These are phyloP conservation scores for Limanda limanda DNA, from an alignment of 2,113 vertebrate species.

Conservation along the genomic window DNA sequence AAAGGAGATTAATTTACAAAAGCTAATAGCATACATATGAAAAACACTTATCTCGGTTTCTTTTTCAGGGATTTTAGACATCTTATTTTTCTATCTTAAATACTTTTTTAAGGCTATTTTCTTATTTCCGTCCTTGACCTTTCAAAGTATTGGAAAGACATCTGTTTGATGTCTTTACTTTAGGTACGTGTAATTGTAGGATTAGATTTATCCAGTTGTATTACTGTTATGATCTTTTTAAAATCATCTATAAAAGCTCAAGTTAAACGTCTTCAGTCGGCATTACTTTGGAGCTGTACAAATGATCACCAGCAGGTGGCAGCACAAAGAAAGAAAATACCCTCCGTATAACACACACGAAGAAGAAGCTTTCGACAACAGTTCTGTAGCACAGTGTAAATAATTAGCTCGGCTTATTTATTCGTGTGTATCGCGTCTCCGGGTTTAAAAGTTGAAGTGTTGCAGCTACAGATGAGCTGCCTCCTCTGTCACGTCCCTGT, in stretches of 20 bases:
- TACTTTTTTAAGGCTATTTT: too few relatives aligned
- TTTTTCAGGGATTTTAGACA: too few relatives aligned
- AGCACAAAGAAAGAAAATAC: neutral
- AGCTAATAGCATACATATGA: too few relatives aligned
- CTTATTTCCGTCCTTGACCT: too few relatives aligned
- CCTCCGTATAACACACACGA: accelerated
- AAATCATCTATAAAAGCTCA: neutral
- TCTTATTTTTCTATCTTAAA: too few relatives aligned
- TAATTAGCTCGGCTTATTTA: neutral
- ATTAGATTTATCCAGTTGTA: too few relatives aligned
- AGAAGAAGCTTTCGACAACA: constrained; percentile 6
- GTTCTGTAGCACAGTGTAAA: neutral
- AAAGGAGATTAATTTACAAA: too few relatives aligned
- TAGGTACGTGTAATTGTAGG: too few relatives aligned
- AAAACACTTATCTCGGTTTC: too few relatives aligned
- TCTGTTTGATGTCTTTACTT: too few relatives aligned
- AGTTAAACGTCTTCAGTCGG: neutral
- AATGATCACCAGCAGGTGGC: constrained; percentile 24
- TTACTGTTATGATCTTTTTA: too few relatives aligned
- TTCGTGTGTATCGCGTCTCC: neutral
- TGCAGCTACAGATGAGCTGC: neutral
- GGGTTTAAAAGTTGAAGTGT: neutral
- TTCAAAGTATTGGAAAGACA: too few relatives aligned
- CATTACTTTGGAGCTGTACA: neutral
- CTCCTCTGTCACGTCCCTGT: neutral